phyloP scores from a whole-genome alignment of 2,113 vertebrate genomes.

The Diglossa brunneiventris region DNA sequence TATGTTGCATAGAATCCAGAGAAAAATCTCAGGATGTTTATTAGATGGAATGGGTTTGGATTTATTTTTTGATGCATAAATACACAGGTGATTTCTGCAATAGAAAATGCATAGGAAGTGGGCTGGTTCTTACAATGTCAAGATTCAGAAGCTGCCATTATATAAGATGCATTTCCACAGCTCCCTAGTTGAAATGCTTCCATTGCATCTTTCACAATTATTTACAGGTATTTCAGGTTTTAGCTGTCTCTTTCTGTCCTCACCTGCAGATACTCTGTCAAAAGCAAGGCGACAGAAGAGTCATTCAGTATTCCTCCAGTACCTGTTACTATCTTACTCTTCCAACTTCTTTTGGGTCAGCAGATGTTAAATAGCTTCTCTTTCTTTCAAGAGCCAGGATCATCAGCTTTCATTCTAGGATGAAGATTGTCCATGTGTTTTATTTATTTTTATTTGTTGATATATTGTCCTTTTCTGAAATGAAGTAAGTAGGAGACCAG shows the following conservation, averaged over 20 bases:
- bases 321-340: background rate
- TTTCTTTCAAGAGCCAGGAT: background rate
- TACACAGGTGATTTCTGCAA: background rate
- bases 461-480: background rate
- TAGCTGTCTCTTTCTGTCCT: background rate
- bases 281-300: background rate
- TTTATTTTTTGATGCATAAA: background rate
- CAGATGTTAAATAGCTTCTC: background rate
- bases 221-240: constrained; percentile 24
- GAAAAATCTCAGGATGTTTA: background rate
- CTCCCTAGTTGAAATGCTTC: background rate
- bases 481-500: background rate
- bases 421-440: background rate
- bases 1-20: background rate
- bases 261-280: background rate
- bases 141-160: background rate
- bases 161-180: background rate
- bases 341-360: background rate
- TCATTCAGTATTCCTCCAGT: background rate
- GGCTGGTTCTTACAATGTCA: background rate
- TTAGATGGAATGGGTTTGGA: background rate
- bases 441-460: background rate
- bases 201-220: background rate
- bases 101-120: background rate
- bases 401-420: background rate